phyloP scores from a whole-genome alignment of 2,113 vertebrate genomes.

The Tachuris rubrigastra region DNA sequence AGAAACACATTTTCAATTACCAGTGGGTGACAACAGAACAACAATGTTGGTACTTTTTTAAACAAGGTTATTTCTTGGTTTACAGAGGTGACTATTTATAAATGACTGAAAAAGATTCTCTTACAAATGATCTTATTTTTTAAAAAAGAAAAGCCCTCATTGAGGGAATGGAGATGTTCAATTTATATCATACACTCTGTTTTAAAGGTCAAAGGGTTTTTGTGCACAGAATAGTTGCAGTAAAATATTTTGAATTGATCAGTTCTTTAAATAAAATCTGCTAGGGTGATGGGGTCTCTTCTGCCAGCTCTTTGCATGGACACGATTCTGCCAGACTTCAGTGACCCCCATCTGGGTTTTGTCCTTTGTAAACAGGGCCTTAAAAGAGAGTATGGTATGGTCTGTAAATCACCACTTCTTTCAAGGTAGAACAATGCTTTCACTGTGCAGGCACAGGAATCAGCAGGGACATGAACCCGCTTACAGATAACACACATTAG shows the following conservation, averaged over 20 bases:
- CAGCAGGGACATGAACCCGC: neutral
- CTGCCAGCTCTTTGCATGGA: neutral
- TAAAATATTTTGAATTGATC: neutral
- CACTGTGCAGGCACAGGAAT: neutral
- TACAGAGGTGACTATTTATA: constrained; percentile 74
- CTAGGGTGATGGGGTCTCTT: neutral
- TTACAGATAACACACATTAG: neutral
- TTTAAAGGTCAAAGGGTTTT: neutral
- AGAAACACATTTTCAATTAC: constrained; percentile 83
- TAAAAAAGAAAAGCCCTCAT: constrained; percentile 25
- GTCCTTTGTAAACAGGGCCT: neutral
- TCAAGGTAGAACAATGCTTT: neutral
- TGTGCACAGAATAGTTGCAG: neutral
- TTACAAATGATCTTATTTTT: constrained; percentile 67
- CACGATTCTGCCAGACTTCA: neutral
- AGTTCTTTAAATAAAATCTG: constrained; percentile 1
- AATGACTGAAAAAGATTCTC: constrained; percentile 63
- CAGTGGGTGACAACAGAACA: constrained; percentile 71
- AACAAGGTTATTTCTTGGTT: constrained; percentile 77
- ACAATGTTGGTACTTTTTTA: constrained; percentile 65
- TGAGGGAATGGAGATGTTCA: constrained; percentile 16
- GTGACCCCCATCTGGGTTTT: neutral
- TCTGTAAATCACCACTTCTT: neutral
- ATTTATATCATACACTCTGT: constrained; percentile 4
- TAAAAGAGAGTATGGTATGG: neutral